Percentiles rank a stretch among this genome's conserved stretches.
Conservation (phyloP, 2,888 invertebrate genomes). For the Rhogogaster chlorosoma region DNA sequence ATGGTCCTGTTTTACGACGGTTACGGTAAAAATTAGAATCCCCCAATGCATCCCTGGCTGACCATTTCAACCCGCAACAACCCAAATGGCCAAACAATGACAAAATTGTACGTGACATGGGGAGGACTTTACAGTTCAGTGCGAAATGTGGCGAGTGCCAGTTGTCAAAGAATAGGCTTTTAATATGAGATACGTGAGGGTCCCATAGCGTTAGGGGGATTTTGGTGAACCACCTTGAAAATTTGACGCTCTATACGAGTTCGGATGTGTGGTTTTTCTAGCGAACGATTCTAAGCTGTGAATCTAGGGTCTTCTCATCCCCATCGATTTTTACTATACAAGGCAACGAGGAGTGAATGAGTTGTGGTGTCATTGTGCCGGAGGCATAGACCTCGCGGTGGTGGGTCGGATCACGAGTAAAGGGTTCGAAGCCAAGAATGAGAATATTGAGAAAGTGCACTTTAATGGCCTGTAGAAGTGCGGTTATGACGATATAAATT, state of each 20-base stretch:
- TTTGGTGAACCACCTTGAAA: slow-evolving; percentile 14
- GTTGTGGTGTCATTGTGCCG: neutral
- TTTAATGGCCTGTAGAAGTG: slow-evolving; percentile 19
- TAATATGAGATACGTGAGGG: slow-evolving; percentile 45
- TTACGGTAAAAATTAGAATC: slow-evolving; percentile 29
- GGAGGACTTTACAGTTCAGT: slow-evolving; percentile 26
- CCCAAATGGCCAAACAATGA: slow-evolving; percentile 40
- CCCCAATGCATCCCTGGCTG: slow-evolving; percentile 13
- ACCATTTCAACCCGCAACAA: slow-evolving; percentile 21
- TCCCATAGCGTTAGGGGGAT: neutral
- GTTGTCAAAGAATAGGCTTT: slow-evolving; percentile 41
- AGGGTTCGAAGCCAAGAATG: neutral
- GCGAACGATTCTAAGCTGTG: neutral
- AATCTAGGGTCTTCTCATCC: neutral
- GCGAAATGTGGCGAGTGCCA: slow-evolving; percentile 28
- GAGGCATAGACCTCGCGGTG: neutral
- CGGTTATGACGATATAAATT: slow-evolving; percentile 27
- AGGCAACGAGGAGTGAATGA: slow-evolving; percentile 29
- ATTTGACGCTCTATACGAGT: neutral
- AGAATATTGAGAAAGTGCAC: slow-evolving; percentile 37
- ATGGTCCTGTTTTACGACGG: slow-evolving; percentile 36
- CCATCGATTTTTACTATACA: neutral
- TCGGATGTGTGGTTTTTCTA: neutral
- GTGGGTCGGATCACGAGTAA: neutral
- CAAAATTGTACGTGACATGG: slow-evolving; percentile 38